phyloP scores from a whole-genome alignment of 2,797 vertebrate species.

The Sitta carolinensis region DNA sequence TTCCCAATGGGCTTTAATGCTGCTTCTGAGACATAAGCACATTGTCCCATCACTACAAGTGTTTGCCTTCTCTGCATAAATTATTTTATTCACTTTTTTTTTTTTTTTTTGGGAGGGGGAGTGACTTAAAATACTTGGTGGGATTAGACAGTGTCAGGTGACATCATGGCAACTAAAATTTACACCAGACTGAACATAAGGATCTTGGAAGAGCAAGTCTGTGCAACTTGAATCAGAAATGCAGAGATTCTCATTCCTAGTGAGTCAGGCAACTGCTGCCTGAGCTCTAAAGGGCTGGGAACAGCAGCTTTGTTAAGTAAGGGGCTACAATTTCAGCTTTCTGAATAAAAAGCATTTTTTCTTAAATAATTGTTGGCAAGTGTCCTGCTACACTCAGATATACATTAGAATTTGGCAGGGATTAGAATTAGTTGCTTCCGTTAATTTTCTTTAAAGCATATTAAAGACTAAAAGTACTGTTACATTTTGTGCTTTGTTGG shows the following conservation, averaged over 20 bases:
- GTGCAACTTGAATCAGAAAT: accelerated
- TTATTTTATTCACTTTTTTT: neutral
- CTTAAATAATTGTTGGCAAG: neutral
- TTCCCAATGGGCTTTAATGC: neutral
- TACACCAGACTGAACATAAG: neutral
- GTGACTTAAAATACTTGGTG: neutral
- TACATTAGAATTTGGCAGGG: neutral
- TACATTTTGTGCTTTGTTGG: accelerated
- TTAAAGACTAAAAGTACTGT: neutral
- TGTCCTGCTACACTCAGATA: neutral
- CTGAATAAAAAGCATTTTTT: neutral
- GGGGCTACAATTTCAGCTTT: neutral
- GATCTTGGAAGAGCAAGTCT: neutral
- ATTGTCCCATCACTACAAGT: accelerated
- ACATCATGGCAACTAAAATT: neutral
- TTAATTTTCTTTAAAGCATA: neutral
- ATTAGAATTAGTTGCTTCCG: neutral
- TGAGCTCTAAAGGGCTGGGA: neutral
- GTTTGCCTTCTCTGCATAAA: neutral
- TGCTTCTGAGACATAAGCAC: neutral
- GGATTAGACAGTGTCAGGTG: neutral
- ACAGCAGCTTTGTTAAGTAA: neutral
- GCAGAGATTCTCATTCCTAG: neutral
- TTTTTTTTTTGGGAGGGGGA: neutral
- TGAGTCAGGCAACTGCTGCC: neutral